Base-by-base conservation (phyloP, 1,140 invertebrate genomes). In the Neuroterus valhalla region DNA sequence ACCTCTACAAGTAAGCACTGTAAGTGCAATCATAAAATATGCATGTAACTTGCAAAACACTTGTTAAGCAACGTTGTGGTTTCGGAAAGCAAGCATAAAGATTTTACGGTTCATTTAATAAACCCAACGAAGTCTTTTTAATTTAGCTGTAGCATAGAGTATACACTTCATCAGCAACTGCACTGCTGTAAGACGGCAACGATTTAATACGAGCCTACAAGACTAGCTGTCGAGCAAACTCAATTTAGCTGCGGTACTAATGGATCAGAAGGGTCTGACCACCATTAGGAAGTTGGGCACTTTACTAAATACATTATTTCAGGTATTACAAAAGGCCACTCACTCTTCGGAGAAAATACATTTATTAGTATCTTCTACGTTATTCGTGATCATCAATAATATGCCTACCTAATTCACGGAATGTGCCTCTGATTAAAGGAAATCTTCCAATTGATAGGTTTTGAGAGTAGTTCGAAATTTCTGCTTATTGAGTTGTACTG, bases 101-200 rank as follows among this genome's bases (percentile, higher is more conserved):
- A 38, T 38, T 38, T 38, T 38, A 38, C 31, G 31, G 6, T 38
- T 38, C 31, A 8, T 38, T 5, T 38, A 8, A 38, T 38, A 8
- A 38, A 38, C 10, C 1, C 3, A 10, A 38, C 31, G 6, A 38
- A 3, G 31, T 38, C 75, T 77, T 81, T 81, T 78, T 77, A 77
- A 77, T 81, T 78, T 68, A 77, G 55, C 75, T 71, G 62, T 46
- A 42, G 21, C 19, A 2, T 19, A 19, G 69, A 81, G 75, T 76
- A 38, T 38, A 62, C 17, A 81, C 66, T 81, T 81, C 77, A 75
- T 78, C 77, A 78, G 72, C 21, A 74, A 66, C 77, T 78, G 71
- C 67, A 78, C 75, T 73, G 76, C 71, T 72, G 71, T 75, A 81
- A 78, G 75, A 81, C 76, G 76, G 48, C 79, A 78, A 78, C 75